These are phyloP conservation scores for Ceratina japonica DNA, from an alignment of 1,140 invertebrate species.

Conservation along the genomic window DNA sequence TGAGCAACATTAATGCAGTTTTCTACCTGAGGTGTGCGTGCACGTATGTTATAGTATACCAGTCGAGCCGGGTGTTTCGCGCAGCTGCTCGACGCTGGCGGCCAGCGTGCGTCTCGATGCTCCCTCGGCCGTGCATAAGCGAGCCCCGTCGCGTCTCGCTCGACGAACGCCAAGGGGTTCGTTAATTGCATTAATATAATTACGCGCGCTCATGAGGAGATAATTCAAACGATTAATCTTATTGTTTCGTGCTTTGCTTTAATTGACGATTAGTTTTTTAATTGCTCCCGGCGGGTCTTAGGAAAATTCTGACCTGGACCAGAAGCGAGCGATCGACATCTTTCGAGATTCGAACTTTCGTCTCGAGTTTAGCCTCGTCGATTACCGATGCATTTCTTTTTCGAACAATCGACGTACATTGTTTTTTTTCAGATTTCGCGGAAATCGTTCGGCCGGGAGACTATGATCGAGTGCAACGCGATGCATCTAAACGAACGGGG, in stretches of 20 bases:
- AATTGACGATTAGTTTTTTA: slow-evolving; percentile 30
- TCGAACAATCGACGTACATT: too few species aligned
- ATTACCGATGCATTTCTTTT: too few species aligned
- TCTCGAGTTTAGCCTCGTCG: too few species aligned
- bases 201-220: slow-evolving; percentile 14
- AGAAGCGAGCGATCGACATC: not conserved
- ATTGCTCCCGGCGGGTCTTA: slow-evolving; percentile 8
- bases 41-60: not conserved
- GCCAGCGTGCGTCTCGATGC: slow-evolving; percentile 27
- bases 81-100: slow-evolving; percentile 59
- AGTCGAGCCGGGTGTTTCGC: slow-evolving; percentile 61
- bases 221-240: slow-evolving; percentile 38
- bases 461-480: too few species aligned
- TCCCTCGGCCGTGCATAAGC: slow-evolving; percentile 26
- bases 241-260: slow-evolving; percentile 37
- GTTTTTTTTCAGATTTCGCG: too few species aligned
- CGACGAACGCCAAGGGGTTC: slow-evolving; percentile 27
- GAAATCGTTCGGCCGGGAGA: too few species aligned
- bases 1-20: slow-evolving; percentile 14
- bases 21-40: slow-evolving; percentile 29
- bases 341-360: not conserved
- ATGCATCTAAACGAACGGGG: too few species aligned
- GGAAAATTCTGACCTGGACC: not conserved
- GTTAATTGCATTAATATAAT: slow-evolving; percentile 46
- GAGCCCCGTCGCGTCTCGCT: slow-evolving; percentile 7